A percentile compares a stretch with the other conserved stretches of the same genome.
Evolutionary conservation across 2,113 vertebrate species (phyloP).

Genomic region (Hepsetus odoe): DNA sequence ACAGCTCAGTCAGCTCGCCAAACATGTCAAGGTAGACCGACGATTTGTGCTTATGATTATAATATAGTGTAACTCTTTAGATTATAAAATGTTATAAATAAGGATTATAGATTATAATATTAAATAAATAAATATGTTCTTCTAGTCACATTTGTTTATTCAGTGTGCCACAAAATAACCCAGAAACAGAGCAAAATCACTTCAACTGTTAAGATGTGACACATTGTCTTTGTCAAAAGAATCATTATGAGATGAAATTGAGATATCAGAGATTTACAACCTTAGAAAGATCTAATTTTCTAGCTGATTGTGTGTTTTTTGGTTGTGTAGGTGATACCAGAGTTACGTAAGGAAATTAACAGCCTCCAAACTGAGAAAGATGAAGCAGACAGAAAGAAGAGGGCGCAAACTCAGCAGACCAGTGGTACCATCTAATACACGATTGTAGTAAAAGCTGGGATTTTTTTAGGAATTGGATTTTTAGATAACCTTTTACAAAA

Average conservation of each 20-base stretch:
- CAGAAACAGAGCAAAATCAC: too few species aligned
- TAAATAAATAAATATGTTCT: too few species aligned
- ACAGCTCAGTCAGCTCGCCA: constrained; percentile 82
- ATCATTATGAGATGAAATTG: neutral
- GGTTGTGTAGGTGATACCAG: constrained; percentile 80
- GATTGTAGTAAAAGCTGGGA: neutral
- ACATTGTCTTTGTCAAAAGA: neutral
- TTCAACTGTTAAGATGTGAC: too few species aligned
- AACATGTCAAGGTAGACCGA: constrained; percentile 82
- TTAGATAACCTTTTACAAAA: neutral
- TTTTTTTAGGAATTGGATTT: too few species aligned
- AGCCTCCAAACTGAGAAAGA: constrained; percentile 83
- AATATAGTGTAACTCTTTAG: too few species aligned
- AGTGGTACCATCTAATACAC: constrained; percentile 76
- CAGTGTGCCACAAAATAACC: too few species aligned
- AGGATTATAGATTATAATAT: too few species aligned
- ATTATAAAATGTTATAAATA: too few species aligned
- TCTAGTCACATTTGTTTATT: too few species aligned
- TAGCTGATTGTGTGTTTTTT: too few species aligned
- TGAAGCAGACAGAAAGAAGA: constrained; percentile 82
- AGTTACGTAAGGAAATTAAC: constrained; percentile 87
- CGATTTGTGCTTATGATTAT: too few species aligned
- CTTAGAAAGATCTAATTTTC: too few species aligned
- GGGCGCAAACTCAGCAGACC: constrained; percentile 83
- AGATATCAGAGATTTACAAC: neutral